Evolutionary conservation across 2,113 vertebrate species (phyloP), one percentile per base, ranked within the genome.

Genomic region (Dipodomys stephensi): DNA sequence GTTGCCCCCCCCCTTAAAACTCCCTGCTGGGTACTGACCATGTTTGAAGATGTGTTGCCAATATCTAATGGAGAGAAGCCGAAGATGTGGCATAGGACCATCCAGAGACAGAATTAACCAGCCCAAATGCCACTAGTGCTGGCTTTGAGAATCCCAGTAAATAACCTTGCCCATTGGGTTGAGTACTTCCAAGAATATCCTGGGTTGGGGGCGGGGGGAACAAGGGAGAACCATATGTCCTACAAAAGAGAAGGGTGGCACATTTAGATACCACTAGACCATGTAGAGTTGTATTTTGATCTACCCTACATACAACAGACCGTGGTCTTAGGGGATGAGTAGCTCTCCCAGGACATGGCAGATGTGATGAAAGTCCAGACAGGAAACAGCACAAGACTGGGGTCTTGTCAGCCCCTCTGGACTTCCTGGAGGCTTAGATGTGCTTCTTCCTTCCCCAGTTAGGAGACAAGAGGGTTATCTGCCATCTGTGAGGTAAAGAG

Each of bases 321-420:
- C 15, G 53, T 57, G n/a, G 85, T 13, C 53, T 73, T 74, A n/a
- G 85, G n/a, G 62, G 77, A 46, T 79, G n/a, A 64, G 8, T 23
- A 23, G 64, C 76, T 87, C 60, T 67, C 62, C 15, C 22, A 35
- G 57, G 73, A 30, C 53, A 19, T 13, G 15, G 53, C 53, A 57
- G 53, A 16, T 57, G 53, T 57, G 53, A 57, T 57, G 64, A 16
- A 19, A 4, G 5, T 18, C 3, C 28, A 71, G 72, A 22, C 35
- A 9, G 27, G 16, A 44, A 82, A 1, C 23, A 13, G 12, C 28
- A 2, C 1, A n/a, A 11, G 35, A 0, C 2, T 0, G 30, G 27
- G 28, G 11, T 69, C 15, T 25, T 64, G 53, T 60, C 0, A 4
- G 69, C 30, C 4, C 62, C 1, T 0, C 44, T 2, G 32, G 62